Percentiles rank a stretch among this genome's conserved stretches.
phyloP scores from a whole-genome alignment of 2,797 vertebrate genomes.

The Eupleurogrammus muticus region DNA sequence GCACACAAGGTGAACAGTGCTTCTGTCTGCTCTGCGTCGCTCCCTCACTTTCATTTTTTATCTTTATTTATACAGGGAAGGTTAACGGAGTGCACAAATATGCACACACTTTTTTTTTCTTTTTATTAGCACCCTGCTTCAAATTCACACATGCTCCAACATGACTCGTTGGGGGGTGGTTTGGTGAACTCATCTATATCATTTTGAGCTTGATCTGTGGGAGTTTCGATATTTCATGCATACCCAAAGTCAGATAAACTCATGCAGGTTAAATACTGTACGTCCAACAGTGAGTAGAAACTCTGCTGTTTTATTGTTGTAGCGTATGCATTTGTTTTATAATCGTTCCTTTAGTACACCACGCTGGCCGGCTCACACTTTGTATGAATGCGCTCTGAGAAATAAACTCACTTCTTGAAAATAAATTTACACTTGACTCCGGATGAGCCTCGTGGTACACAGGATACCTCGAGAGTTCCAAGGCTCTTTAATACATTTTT shows the following conservation, averaged over 20 bases:
- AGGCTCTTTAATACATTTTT: too few relatives aligned
- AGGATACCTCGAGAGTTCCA: too few relatives aligned
- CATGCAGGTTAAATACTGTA: background rate
- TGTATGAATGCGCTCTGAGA: too few relatives aligned
- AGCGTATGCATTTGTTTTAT: too few relatives aligned
- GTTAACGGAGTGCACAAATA: slow-evolving; percentile 56
- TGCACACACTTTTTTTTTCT: slow-evolving; percentile 17
- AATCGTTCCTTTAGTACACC: too few relatives aligned
- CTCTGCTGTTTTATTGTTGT: too few relatives aligned
- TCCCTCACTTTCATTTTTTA: slow-evolving; percentile 55
- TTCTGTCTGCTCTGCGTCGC: slow-evolving; percentile 33
- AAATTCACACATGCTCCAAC: slow-evolving; percentile 48
- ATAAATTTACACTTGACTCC: too few relatives aligned
- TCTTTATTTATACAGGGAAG: slow-evolving; percentile 61
- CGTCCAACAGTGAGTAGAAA: background rate
- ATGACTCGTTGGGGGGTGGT: slow-evolving; percentile 52
- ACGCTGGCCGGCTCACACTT: too few relatives aligned
- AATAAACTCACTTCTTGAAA: too few relatives aligned
- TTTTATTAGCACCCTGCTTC: slow-evolving; percentile 28
- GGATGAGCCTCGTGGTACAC: too few relatives aligned
- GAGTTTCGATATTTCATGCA: background rate
- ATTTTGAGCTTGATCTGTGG: background rate
- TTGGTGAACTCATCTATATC: slow-evolving; percentile 20
- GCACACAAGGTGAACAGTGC: slow-evolving; percentile 34
- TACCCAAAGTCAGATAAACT: background rate